Evolutionary conservation across 2,113 vertebrate genomes (phyloP), one percentile per base, ranked within the genome.

Genomic region (Rhea americana): DNA sequence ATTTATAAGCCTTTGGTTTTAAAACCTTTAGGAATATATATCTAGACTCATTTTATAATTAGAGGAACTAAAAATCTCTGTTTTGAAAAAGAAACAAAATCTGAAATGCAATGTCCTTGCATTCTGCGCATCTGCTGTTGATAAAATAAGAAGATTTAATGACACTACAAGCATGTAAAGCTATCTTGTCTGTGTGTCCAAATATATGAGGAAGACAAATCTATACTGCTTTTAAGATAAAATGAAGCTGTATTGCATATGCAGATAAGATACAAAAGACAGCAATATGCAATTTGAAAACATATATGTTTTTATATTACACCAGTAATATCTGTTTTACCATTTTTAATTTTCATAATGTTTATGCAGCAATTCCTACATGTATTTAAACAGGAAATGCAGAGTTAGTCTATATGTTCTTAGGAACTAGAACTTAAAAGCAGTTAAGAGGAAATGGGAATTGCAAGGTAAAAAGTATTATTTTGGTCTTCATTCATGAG

Each of bases 181-280:
- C 43, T 81, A 2, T 55, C 70, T 81, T 26, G 3, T 93, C 28
- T 25, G 26, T 75, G 16, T 47, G 55, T 59, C 15, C 8, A 11
- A 12, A 19, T 47, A 35, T 25, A 58, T 3, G 39, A 65, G 62
- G 25, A 87, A 79, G 53, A 53, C 25, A 62, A 56, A 14, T 73
- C 89, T 70, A 19, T 87, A 65, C 56, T 85, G 35, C 63, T 87
- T 93, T 59, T 50, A 75, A 85, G 71, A 48, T 65, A 53, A 92
- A 94, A 70, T 85, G 75, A 82, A 82, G 17, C 48, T 43, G 58
- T 45, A 26, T 68, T 30, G 12, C 20, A n/a, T 7, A 19, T 32
- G 28, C 50, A 77, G 83, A 73, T 73, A 72, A 91, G 85, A 58
- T 68, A n/a, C 5, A 48, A 85, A 66, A 85, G 65, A 4, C 6